Percentiles rank a stretch among this genome's conserved stretches.
phyloP scores from a whole-genome alignment of 2,113 vertebrate species.

The Cervus canadensis region DNA sequence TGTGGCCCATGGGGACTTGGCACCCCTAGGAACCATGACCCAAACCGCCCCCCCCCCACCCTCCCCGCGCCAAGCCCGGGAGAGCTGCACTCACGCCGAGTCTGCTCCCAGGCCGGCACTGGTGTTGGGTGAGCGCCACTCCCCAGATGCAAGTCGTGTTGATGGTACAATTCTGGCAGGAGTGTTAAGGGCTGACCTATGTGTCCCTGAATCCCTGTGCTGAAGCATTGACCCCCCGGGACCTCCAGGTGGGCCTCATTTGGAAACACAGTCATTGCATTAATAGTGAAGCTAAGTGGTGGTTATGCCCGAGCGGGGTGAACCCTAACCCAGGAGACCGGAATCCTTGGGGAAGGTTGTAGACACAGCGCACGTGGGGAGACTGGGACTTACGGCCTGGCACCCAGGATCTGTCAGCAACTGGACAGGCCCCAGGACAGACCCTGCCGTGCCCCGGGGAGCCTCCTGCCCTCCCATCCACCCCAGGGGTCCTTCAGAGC shows the following conservation, averaged over 20 bases:
- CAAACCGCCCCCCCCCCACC: neutral
- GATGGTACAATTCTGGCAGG: neutral
- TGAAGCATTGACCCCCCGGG: neutral
- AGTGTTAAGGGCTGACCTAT: neutral
- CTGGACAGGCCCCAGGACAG: neutral
- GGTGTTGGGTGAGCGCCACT: fast-evolving
- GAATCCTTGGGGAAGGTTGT: neutral
- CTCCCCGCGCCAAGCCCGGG: no score
- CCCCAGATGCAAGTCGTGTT: neutral
- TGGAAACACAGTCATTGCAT: neutral
- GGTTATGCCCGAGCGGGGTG: neutral
- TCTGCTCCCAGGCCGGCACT: neutral
- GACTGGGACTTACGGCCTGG: neutral
- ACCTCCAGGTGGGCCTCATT: neutral
- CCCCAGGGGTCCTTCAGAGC: neutral
- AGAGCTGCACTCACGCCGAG: no score
- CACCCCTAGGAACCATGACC: neutral
- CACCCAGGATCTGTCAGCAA: fast-evolving
- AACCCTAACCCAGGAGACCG: neutral
- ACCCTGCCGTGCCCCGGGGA: fast-evolving
- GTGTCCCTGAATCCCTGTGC: neutral
- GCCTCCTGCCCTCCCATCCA: neutral
- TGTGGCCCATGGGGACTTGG: neutral
- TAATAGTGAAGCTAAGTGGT: neutral
- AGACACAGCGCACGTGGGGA: neutral